Evolutionary conservation across 2,888 invertebrate species (phyloP).

Genomic region (Dendrolimus houi): DNA sequence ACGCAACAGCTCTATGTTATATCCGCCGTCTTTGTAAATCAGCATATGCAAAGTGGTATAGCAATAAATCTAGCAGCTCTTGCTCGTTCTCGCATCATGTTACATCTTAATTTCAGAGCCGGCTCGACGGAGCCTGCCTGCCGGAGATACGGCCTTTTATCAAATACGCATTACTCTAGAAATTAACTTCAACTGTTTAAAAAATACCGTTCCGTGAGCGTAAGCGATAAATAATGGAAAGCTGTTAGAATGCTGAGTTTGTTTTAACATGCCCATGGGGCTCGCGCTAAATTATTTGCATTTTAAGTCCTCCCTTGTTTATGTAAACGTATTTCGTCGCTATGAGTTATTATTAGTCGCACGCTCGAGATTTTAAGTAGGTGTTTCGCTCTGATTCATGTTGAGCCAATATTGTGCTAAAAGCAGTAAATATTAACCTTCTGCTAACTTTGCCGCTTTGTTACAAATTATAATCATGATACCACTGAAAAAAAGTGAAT

Average conservation of each 20-base stretch:
- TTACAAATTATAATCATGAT: too few species aligned
- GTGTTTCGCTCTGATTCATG: not conserved
- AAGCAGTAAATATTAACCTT: too few species aligned
- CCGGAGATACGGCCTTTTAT: constrained; percentile 74
- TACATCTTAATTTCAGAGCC: constrained; percentile 77
- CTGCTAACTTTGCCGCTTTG: too few species aligned
- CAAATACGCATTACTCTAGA: constrained; percentile 73
- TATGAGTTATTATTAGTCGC: constrained; percentile 29
- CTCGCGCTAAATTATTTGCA: constrained; percentile 62
- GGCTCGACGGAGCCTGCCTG: constrained; percentile 71
- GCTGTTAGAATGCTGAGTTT: constrained; percentile 66
- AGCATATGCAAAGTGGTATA: constrained; percentile 78
- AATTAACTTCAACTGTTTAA: constrained; percentile 65
- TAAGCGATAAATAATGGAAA: constrained; percentile 65
- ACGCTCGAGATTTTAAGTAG: constrained; percentile 5
- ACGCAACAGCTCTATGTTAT: constrained; percentile 34
- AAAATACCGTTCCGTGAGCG: constrained; percentile 58
- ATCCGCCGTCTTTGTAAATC: constrained; percentile 72
- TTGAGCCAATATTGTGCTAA: constrained; percentile 17
- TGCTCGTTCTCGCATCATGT: constrained; percentile 78
- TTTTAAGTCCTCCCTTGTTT: constrained; percentile 62
- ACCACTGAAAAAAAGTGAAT: too few species aligned
- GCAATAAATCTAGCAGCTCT: constrained; percentile 76
- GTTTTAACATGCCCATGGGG: constrained; percentile 69
- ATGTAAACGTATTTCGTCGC: constrained; percentile 44